Conservation (phyloP, 2,113 vertebrate genomes). For the Cathartes aura region DNA sequence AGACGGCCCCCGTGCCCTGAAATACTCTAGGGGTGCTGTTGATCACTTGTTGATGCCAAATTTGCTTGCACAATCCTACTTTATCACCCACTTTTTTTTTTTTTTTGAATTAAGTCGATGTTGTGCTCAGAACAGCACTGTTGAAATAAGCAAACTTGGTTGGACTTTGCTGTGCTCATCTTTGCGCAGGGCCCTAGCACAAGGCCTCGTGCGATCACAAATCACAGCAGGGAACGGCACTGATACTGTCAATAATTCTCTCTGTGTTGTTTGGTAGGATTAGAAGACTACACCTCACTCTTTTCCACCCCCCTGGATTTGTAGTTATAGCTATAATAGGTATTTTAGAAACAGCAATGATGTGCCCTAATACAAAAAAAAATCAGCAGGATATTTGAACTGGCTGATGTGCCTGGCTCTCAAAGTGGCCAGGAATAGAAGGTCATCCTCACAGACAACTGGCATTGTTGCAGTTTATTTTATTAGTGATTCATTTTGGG, state of each 20-base stretch:
- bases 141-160: not conserved
- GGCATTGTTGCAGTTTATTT: not conserved
- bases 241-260: too few species aligned
- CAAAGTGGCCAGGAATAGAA: not conserved
- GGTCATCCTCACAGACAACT: not conserved
- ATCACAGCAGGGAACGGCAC: accelerated
- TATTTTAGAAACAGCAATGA: not conserved
- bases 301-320: accelerated
- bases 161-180: not conserved
- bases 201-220: accelerated
- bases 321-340: accelerated
- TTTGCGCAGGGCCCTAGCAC: not conserved
- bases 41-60: not conserved
- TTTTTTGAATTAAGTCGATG: not conserved
- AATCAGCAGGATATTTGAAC: not conserved
- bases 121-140: not conserved
- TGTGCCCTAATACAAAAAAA: not conserved
- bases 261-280: not conserved
- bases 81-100: too few species aligned
- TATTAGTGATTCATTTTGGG: not conserved
- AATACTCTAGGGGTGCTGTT: accelerated
- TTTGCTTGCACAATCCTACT: not conserved
- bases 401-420: not conserved
- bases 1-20: accelerated
- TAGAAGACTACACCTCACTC: not conserved